Base-by-base conservation (phyloP, 2,797 vertebrate genomes). In the Oceanodroma leucorhoa region DNA sequence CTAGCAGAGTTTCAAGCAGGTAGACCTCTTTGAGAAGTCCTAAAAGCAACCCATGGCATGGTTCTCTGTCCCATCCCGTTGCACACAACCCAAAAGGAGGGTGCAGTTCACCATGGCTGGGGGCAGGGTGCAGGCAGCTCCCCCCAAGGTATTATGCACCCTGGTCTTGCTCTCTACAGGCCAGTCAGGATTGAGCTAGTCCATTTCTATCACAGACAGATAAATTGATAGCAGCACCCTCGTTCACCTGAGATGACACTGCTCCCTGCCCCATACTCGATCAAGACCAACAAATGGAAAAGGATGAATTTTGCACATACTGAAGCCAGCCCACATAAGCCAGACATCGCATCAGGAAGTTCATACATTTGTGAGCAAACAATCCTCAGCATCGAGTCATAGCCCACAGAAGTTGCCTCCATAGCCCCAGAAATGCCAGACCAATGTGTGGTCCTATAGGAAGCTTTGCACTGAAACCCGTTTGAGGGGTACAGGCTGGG, bases 91-190 rank as follows among this genome's bases (percentile, higher is more conserved):
- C 8, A 75, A 41, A 70, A 62, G 54, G 17, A 55, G 15, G 9
- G 26, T 50, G 15, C 46, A 70, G 8, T 2, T 78, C 29, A 66
- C 17, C n/a, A 23, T 10, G 32, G 41, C 2, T 22, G 4, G 2
- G 14, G 18, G 13, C 7, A 8, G 9, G 13, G 43, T 43, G 19
- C 30, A 54, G 53, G 26, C 8, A 65, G 17, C 16, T 71, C 2
- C 10, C 14, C 6, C 2, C 1, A 2, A 9, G 21, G 5, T 1
- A 0, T 60, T 69, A 27, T 0, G 1, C 27, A 36, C 3, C 13
- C 8, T 6, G 1, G 16, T 43, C 20, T 72, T 72, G 6, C 13
- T 65, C 9, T n/a, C 20, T 41, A 57, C 24, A 60, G 50, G 3
- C 20, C 3, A 2, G 13, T 67, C 53, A 76, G 32, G 17, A 58